These are phyloP conservation scores for Sterrhoptilus dennistouni DNA, from an alignment of 2,113 vertebrate genomes.

Conservation along the genomic window DNA sequence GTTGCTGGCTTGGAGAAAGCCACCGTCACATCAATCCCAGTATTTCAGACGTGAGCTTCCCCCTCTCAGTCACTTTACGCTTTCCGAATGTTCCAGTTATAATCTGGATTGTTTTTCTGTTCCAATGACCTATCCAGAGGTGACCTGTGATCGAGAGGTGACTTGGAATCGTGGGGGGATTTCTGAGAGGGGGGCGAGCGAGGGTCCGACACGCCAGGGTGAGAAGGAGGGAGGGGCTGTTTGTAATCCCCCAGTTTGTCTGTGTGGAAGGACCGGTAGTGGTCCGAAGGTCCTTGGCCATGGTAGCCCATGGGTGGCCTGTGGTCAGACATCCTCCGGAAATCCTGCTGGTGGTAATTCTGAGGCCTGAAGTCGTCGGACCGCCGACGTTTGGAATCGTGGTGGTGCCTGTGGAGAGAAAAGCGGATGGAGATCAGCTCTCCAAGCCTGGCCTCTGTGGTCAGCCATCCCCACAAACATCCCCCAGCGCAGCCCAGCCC, in stretches of 20 bases:
- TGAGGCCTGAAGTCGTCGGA: conserved; percentile 89
- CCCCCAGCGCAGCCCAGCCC: neutral
- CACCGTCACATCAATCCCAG: conserved; percentile 17
- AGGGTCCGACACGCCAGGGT: conserved; percentile 81
- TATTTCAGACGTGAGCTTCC: neutral
- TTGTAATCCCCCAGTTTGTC: conserved; percentile 87
- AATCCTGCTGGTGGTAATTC: conserved; percentile 93
- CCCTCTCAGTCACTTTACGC: conserved; percentile 71
- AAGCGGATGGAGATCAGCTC: neutral
- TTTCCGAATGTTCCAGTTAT: conserved; percentile 92
- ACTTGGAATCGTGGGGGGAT: conserved; percentile 91
- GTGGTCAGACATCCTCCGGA: conserved; percentile 90
- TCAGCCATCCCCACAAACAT: fast-evolving
- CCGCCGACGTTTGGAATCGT: conserved; percentile 89
- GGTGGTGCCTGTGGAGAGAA: conserved; percentile 80
- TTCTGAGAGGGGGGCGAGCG: conserved; percentile 92
- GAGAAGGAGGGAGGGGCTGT: conserved; percentile 79
- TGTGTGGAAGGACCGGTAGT: conserved; percentile 89
- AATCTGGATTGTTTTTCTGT: conserved; percentile 84
- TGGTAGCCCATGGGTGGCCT: conserved; percentile 81
- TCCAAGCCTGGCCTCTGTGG: fast-evolving
- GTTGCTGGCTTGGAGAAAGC: conserved; percentile 32
- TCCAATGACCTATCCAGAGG: conserved; percentile 87
- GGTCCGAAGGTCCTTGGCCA: conserved; percentile 84
- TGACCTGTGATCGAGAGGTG: conserved; percentile 81